These are phyloP conservation scores for Leptothorax acervorum DNA, from an alignment of 2,888 invertebrate species.

Conservation along the genomic window DNA sequence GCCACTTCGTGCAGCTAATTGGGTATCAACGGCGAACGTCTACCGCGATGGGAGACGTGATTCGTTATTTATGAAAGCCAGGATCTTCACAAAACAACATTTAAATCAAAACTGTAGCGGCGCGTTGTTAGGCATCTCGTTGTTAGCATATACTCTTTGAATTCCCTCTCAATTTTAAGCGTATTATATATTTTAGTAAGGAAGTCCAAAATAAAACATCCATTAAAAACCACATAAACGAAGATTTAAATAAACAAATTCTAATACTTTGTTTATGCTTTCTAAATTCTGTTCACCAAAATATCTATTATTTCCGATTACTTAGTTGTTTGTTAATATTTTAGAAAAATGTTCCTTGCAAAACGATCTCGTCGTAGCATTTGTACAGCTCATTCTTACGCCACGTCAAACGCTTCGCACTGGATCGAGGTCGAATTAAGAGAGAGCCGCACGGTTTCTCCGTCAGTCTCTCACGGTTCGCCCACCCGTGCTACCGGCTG, in stretches of 20 bases:
- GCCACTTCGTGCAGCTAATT: conserved; percentile 56
- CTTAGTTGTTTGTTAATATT: background rate
- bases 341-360: background rate
- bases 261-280: background rate
- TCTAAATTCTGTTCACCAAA: background rate
- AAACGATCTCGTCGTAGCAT: background rate
- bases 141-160: background rate
- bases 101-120: background rate
- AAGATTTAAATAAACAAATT: background rate
- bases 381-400: conserved; percentile 25
- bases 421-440: conserved; percentile 52
- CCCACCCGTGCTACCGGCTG: conserved; percentile 63
- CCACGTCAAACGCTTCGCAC: conserved; percentile 45
- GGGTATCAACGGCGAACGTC: conserved; percentile 47
- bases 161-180: background rate
- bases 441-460: conserved; percentile 36
- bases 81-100: conserved; percentile 9
- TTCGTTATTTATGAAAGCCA: conserved; percentile 22
- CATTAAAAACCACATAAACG: background rate
- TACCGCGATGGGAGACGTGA: conserved; percentile 12
- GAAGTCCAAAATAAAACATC: background rate
- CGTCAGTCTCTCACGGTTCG: conserved; percentile 62
- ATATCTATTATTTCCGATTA: background rate
- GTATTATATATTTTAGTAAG: background rate
- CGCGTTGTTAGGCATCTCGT: background rate